Evolutionary conservation across 2,113 vertebrate genomes (phyloP).

Genomic region (Chlorodrepanis virens): DNA sequence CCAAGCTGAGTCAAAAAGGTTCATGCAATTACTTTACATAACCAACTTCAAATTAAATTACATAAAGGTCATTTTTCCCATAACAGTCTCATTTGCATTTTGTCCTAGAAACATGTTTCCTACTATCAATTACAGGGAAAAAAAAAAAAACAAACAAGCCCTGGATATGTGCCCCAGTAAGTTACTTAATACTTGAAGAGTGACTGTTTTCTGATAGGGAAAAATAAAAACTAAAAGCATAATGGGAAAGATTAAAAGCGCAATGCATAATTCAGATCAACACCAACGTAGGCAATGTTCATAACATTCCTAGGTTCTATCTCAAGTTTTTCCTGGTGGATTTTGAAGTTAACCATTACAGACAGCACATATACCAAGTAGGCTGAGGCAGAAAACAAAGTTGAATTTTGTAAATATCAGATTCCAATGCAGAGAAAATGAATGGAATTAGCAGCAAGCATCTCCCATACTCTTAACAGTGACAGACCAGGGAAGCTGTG

Average conservation of each 20-base stretch:
- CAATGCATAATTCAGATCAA: background rate
- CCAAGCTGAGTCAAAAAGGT: conserved; percentile 62
- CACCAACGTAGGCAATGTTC: background rate
- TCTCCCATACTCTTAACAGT: background rate
- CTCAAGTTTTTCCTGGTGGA: background rate
- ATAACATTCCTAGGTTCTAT: background rate
- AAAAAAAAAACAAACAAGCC: background rate
- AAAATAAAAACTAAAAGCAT: background rate
- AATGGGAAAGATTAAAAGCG: background rate
- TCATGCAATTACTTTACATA: conserved; percentile 67
- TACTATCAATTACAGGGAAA: background rate
- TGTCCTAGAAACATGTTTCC: conserved; percentile 40
- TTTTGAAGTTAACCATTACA: background rate
- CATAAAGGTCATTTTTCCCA: conserved; percentile 53
- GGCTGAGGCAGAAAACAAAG: background rate
- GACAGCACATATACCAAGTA: background rate
- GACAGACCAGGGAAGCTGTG: background rate
- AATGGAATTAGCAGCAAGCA: background rate
- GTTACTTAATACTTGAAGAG: conserved; percentile 12
- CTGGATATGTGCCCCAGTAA: background rate
- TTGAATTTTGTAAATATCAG: background rate
- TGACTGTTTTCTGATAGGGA: background rate
- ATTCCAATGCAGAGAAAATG: background rate
- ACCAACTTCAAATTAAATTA: conserved; percentile 66
- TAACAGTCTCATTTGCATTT: conserved; percentile 62